Percentiles rank a stretch among this genome's conserved stretches.
These are phyloP conservation scores for Epiperipatus broadwayi DNA, from an alignment of 2,888 invertebrate genomes.

Conservation along the genomic window DNA sequence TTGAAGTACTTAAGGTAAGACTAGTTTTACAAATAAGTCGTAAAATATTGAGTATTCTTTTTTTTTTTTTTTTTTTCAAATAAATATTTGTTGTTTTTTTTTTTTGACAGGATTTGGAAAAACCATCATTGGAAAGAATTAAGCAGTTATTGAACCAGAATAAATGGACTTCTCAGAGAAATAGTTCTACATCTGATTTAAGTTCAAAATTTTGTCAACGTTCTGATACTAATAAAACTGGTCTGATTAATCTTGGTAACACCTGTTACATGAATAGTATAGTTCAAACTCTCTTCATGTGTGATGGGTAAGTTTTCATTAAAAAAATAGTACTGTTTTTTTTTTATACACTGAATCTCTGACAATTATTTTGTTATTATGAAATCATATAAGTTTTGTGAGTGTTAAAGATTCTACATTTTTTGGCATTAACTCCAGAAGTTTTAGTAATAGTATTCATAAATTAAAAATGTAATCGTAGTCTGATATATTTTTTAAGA, in stretches of 20 bases:
- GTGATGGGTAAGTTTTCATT: constrained; percentile 43
- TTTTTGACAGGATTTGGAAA: constrained; percentile 20
- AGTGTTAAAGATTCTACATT: too few relatives aligned
- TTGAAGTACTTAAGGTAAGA: constrained; percentile 24
- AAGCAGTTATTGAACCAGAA: constrained; percentile 19
- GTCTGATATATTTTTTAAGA: too few relatives aligned
- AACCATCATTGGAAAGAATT: constrained; percentile 21
- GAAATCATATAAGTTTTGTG: not conserved
- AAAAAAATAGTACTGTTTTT: not conserved
- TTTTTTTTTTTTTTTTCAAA: too few relatives aligned
- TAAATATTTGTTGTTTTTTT: constrained; percentile 5
- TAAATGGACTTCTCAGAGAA: constrained; percentile 21
- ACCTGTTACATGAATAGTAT: constrained; percentile 79
- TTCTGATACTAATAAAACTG: constrained; percentile 39
- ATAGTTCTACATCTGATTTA: constrained; percentile 18
- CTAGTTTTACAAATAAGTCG: too few relatives aligned
- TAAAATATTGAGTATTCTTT: too few relatives aligned
- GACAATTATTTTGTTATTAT: not conserved
- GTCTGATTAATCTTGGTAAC: constrained; percentile 61
- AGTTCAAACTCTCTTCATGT: constrained; percentile 60
- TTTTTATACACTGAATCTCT: not conserved
- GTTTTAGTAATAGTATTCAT: too few relatives aligned
- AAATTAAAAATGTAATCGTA: too few relatives aligned
- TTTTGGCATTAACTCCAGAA: too few relatives aligned
- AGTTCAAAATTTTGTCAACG: not conserved